Conservation (phyloP, 2,113 vertebrate genomes). For the Saccopteryx leptura region DNA sequence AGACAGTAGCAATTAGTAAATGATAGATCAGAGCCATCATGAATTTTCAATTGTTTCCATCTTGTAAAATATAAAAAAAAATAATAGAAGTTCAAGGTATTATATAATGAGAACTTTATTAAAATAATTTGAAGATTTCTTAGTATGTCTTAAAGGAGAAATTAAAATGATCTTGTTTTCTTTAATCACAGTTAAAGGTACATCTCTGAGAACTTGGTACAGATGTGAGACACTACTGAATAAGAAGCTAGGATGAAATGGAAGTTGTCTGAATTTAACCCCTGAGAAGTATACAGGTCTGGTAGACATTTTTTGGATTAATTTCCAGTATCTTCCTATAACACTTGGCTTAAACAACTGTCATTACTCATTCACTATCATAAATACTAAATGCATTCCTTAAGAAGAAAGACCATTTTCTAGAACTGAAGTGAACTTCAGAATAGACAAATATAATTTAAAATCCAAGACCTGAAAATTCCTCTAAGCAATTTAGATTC, state of each 20-base stretch:
- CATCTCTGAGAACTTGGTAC: neutral
- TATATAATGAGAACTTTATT: neutral
- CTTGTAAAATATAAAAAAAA: conserved; percentile 20
- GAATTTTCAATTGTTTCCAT: conserved; percentile 26
- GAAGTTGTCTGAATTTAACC: neutral
- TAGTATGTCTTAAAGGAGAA: neutral
- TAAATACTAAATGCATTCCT: conserved; percentile 43
- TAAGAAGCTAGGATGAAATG: neutral
- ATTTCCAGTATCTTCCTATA: conserved; percentile 30
- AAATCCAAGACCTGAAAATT: neutral
- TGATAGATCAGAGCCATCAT: conserved; percentile 7
- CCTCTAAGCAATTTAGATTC: conserved; percentile 16
- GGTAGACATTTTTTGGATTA: conserved; percentile 27
- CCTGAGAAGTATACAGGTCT: neutral
- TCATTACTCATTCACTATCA: neutral
- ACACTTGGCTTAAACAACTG: conserved; percentile 23
- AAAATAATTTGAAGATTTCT: neutral
- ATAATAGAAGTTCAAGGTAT: neutral
- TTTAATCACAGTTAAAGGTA: conserved; percentile 19
- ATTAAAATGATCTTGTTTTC: conserved; percentile 34
- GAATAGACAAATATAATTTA: conserved; percentile 19
- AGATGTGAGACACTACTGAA: neutral
- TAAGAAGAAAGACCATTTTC: neutral
- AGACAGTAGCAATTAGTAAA: conserved; percentile 26
- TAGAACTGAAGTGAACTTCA: neutral